These are phyloP conservation scores for Gallinago jamesoni DNA, from an alignment of 2,113 vertebrate species.

Conservation along the genomic window DNA sequence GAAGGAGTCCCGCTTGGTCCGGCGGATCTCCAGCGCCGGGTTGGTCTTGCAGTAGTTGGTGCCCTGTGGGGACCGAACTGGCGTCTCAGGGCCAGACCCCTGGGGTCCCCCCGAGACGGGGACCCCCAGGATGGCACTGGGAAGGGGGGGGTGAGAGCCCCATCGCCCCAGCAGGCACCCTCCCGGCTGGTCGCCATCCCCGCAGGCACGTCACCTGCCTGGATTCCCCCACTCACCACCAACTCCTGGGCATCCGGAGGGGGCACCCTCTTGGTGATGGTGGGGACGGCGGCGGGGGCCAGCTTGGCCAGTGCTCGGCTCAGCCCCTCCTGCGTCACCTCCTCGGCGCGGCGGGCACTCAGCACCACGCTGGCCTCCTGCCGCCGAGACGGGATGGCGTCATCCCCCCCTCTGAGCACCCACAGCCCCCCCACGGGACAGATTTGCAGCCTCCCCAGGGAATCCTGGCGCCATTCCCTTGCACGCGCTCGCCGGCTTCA, in stretches of 20 bases:
- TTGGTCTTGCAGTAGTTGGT: conserved; percentile 89
- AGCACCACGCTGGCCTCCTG: conserved; percentile 49
- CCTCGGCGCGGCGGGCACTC: background rate
- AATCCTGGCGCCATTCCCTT: background rate
- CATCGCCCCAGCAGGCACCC: no score
- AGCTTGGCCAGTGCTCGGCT: background rate
- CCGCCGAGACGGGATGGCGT: background rate
- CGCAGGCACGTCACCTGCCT: background rate
- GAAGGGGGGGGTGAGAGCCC: no score
- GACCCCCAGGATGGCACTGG: background rate
- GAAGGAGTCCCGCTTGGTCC: conserved; percentile 84
- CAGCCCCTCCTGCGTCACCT: conserved; percentile 43
- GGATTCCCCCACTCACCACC: conserved; percentile 2
- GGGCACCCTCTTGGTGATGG: background rate
- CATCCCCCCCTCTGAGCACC: background rate
- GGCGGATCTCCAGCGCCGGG: conserved; percentile 84
- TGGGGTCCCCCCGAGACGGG: accelerated
- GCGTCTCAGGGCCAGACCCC: background rate
- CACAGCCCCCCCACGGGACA: background rate
- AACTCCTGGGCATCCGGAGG: background rate
- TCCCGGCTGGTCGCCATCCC: background rate
- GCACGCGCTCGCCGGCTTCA: background rate
- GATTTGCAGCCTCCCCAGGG: background rate
- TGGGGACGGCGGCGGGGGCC: background rate
- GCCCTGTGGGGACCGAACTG: conserved; percentile 63